Evolutionary conservation across 2,888 invertebrate species (phyloP), one percentile per base, ranked within the genome.

Genomic region (Caenorhabditis sp.): DNA sequence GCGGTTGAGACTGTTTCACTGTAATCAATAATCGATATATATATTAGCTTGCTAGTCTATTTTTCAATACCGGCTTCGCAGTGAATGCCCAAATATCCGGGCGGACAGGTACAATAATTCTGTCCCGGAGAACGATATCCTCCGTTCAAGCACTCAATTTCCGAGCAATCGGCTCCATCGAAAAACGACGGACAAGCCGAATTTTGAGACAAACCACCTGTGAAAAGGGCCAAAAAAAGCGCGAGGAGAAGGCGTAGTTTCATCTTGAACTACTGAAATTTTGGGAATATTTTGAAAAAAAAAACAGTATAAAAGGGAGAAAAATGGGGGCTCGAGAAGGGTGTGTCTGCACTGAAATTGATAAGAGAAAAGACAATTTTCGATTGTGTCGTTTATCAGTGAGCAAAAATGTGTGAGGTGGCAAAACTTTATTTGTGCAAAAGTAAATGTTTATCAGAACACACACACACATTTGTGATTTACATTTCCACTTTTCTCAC

Each of bases 11-110:
- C 0, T 59, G 37, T 55, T 74, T 65, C 9, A 74, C 73, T 74
- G 48, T 17, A 65, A 45, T 22, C 9, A 17, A n/a, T 50, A 2
- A 26, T 6, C 13, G 9, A 50, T 7, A 30, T 15, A 30, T 32
- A 15, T 11, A 17, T n/a, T 30, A 30, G n/a, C 30, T 30, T 7
- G 30, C 9, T 30, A 30, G 30, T 30, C 30, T 30, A 11, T 55
- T 5, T 13, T 22, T 32, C n/a, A 46, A 22, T 35, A 72, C 71
- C 62, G 55, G 71, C 61, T 74, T 74, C 73, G 43, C 73, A 74
- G 13, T 74, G 65, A 46, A 74, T 53, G n/a, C 73, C 73, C n/a
- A 52, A 20, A 13, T 74, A 74, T 4, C 73, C 65, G 2, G 66
- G 39, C 11, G 73, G 73, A 27, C 73, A 74, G 15, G 45, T 48